Conservation (phyloP, 2,113 vertebrate genomes). For the Eulemur macaco region DNA sequence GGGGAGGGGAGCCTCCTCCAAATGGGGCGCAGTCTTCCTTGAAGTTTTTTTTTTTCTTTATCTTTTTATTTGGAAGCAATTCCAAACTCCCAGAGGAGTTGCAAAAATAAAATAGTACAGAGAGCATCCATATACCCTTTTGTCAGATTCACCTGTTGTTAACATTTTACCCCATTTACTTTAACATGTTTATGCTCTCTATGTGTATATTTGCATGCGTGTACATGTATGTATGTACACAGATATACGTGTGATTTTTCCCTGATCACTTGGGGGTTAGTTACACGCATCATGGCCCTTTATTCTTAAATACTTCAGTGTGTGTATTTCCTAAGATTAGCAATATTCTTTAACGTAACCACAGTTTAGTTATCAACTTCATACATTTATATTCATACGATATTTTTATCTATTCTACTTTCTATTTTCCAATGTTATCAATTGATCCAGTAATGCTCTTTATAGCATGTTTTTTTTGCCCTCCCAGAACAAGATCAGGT, state of each 20-base stretch:
- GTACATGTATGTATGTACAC: fast-evolving
- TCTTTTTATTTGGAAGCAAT: not conserved
- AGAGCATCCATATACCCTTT: not conserved
- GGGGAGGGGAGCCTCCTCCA: not conserved
- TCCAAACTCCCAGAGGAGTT: not conserved
- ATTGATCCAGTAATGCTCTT: not conserved
- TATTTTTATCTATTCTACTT: not conserved
- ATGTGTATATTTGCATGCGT: fast-evolving
- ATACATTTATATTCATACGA: not conserved
- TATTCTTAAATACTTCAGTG: not conserved
- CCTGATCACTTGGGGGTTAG: not conserved
- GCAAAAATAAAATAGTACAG: not conserved
- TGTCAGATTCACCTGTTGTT: not conserved
- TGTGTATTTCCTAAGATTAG: not conserved
- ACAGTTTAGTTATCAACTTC: not conserved
- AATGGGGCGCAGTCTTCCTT: not conserved
- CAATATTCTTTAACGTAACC: not conserved
- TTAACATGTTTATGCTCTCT: not conserved
- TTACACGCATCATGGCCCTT: not conserved
- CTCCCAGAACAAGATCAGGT: not conserved
- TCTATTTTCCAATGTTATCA: not conserved
- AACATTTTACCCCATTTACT: not conserved
- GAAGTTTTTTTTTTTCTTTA: not conserved
- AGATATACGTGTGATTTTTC: not conserved
- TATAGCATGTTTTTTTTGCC: slow-evolving; percentile 4